These are phyloP conservation scores for Lysiphlebus fabarum DNA, from an alignment of 1,140 invertebrate species.

Conservation along the genomic window DNA sequence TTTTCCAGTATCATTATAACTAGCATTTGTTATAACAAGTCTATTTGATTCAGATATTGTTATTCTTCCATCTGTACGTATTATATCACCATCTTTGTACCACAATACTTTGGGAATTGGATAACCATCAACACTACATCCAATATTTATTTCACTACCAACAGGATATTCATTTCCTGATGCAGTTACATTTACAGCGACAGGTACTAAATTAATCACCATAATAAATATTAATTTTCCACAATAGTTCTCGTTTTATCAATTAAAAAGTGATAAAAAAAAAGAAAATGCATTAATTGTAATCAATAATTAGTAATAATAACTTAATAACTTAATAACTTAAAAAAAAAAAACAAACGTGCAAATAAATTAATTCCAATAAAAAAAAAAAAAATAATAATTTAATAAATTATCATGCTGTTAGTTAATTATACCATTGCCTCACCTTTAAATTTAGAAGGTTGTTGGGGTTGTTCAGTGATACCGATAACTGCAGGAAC, in stretches of 20 bases:
- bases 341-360: too few species aligned
- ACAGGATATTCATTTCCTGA: slow-evolving; percentile 58
- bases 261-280: too few species aligned
- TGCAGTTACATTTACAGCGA: slow-evolving; percentile 59
- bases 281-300: too few species aligned
- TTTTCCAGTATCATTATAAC: slow-evolving; percentile 66
- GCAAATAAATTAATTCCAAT: too few species aligned
- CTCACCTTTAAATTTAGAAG: slow-evolving; percentile 41
- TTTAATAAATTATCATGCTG: neutral
- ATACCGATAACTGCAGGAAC: slow-evolving; percentile 39
- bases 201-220: slow-evolving; percentile 55
- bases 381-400: neutral
- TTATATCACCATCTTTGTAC: slow-evolving; percentile 68
- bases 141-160: slow-evolving; percentile 66
- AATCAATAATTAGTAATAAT: neutral
- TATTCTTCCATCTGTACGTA: slow-evolving; percentile 56
- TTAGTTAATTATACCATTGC: neutral
- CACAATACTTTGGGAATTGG: slow-evolving; percentile 71
- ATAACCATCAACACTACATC: slow-evolving; percentile 75
- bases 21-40: slow-evolving; percentile 64
- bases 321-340: too few species aligned
- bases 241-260: slow-evolving; percentile 1
- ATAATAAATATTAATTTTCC: slow-evolving; percentile 3
- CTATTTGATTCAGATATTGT: slow-evolving; percentile 65
- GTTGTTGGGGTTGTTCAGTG: slow-evolving; percentile 24